Percentiles rank a stretch among this genome's conserved stretches.
Conservation (phyloP, 1,140 invertebrate species). For the Mya arenaria region DNA sequence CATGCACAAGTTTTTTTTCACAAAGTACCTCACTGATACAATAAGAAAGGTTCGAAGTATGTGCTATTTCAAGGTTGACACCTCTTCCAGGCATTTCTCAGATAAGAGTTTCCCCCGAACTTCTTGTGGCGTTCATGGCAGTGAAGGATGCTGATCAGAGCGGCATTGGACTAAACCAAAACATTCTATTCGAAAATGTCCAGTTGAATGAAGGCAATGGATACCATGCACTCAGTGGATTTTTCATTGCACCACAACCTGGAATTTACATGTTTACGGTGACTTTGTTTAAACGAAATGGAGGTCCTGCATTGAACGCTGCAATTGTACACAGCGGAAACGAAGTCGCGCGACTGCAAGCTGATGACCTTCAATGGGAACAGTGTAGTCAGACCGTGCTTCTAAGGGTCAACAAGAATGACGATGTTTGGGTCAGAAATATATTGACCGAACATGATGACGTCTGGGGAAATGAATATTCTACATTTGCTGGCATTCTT, state of each 20-base stretch:
- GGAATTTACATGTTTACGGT: neutral
- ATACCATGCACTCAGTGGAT: neutral
- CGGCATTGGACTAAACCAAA: neutral
- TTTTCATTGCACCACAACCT: slow-evolving; percentile 1
- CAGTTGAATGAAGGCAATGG: neutral
- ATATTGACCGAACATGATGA: neutral
- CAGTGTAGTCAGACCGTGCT: neutral
- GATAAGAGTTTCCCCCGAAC: too few relatives aligned
- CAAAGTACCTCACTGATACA: too few relatives aligned
- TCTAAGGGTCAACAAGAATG: neutral
- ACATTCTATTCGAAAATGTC: neutral
- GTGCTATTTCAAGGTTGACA: too few relatives aligned
- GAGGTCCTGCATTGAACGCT: neutral
- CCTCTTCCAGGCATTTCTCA: too few relatives aligned
- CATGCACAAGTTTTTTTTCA: too few relatives aligned
- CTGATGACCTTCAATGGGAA: neutral
- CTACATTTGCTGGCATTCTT: too few relatives aligned
- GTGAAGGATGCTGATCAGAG: neutral
- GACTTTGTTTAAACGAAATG: neutral
- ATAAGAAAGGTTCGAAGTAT: too few relatives aligned
- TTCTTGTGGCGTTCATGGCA: neutral
- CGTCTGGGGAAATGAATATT: too few relatives aligned
- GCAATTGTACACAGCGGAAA: neutral
- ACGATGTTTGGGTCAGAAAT: neutral
- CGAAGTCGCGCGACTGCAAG: neutral